Evolutionary conservation across 2,888 invertebrate species (phyloP), one percentile per base, ranked within the genome.

Genomic region (Tetragonisca angustula): DNA sequence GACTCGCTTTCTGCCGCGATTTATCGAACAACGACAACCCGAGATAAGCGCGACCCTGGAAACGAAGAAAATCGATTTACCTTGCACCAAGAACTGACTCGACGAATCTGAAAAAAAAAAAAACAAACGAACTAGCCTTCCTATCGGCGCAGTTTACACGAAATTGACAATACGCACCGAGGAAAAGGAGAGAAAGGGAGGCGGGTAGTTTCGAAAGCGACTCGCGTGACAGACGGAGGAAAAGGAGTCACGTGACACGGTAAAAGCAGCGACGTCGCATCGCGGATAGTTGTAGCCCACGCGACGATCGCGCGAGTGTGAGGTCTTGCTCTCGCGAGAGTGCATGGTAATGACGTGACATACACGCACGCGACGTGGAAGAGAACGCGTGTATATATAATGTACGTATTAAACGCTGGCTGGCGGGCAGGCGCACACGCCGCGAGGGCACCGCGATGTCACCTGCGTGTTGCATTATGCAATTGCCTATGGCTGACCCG

Each of bases 211-310:
- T 85, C 85, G 85, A 85, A 83, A 88, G 67, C 27, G 43, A 43
- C 9, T 43, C 43, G 9, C 43, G 43, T 11, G 36, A 43, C 36
- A 43, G 36, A 43, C 36, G 9, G 36, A 43, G 36, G 36, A 43
- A 43, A 43, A n/a, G 24, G 54, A n/a, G 32, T 81, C 81, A 76
- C 83, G 84, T 81, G 84, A 77, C 52, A 71, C 50, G 21, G 62
- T 32, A 70, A 69, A 75, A 77, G 61, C 69, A 61, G 89, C 88
- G 88, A 87, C 89, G 86, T 91, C 86, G 82, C 83, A 88, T 86
- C 36, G 89, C 79, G 70, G 88, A 90, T 90, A 91, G 86, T 79
- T 88, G 81, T 76, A 87, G 85, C 90, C 91, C 91, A 92, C 91
- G 91, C 91, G 81, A 21, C 32, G 80, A 79, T 79, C 81, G 64